Evolutionary conservation across 2,797 vertebrate species (phyloP).

Genomic region (Gymnothorax reevesii): DNA sequence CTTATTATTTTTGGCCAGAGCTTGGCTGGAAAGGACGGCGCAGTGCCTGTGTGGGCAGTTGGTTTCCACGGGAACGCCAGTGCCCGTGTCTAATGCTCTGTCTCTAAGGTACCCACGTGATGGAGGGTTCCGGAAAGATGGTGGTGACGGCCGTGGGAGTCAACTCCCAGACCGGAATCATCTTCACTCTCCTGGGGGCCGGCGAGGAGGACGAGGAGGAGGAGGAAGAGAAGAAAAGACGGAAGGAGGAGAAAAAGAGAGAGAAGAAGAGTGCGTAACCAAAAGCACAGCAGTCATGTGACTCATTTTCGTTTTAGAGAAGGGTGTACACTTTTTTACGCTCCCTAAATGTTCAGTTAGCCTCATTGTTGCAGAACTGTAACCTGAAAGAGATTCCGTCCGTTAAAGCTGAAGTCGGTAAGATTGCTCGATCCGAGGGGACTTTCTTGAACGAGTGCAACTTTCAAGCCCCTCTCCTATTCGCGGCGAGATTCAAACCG

Average conservation of each 20-base stretch:
- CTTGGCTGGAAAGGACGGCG: background rate
- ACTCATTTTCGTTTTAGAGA: background rate
- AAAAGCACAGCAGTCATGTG: background rate
- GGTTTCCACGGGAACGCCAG: background rate
- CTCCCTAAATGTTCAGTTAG: background rate
- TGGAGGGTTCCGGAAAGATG: slow-evolving; percentile 99
- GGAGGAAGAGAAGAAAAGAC: slow-evolving; percentile 74
- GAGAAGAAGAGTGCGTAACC: slow-evolving; percentile 59
- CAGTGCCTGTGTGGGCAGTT: slow-evolving; percentile 9
- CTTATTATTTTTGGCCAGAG: background rate
- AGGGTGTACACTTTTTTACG: background rate
- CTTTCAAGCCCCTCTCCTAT: too few species aligned
- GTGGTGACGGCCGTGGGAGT: slow-evolving; percentile 95
- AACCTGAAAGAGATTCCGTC: too few species aligned
- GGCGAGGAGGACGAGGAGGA: slow-evolving; percentile 82
- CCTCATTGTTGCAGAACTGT: background rate
- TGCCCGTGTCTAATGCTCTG: slow-evolving; percentile 38
- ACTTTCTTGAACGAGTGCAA: too few species aligned
- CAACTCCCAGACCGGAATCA: slow-evolving; percentile 99
- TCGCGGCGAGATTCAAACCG: too few species aligned
- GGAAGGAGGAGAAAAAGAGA: slow-evolving; percentile 74
- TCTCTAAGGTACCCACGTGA: slow-evolving; percentile 92
- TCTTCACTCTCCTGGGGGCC: slow-evolving; percentile 92
- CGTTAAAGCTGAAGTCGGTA: too few species aligned
- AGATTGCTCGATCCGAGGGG: too few species aligned